phyloP scores from a whole-genome alignment of 2,113 vertebrate species.

The Pogona vitticeps region DNA sequence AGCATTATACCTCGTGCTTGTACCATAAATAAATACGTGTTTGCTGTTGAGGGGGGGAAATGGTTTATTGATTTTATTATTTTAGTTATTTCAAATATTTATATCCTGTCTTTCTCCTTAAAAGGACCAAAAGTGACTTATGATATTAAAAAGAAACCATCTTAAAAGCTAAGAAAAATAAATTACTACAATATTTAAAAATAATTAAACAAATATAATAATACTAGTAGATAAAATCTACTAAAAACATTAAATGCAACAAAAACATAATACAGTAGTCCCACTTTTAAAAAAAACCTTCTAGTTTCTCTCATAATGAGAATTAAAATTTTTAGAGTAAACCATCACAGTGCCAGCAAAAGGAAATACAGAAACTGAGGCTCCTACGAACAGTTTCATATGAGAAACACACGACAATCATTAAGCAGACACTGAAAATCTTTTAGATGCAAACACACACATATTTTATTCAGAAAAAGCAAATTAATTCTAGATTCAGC shows the following conservation, averaged over 20 bases:
- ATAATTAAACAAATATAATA: too few relatives aligned
- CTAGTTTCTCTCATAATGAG: too few relatives aligned
- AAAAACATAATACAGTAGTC: background rate
- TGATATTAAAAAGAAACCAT: too few relatives aligned
- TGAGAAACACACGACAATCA: background rate
- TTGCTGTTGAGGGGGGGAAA: slow-evolving; percentile 80
- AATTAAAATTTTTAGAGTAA: background rate
- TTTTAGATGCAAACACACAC: background rate
- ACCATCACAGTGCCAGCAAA: background rate
- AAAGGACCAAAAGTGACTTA: too few relatives aligned
- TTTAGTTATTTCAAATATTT: too few relatives aligned
- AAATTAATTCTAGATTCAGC: background rate
- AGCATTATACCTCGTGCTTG: slow-evolving; percentile 97
- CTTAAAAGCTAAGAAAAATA: too few relatives aligned
- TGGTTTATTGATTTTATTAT: too few relatives aligned
- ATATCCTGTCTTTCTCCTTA: too few relatives aligned
- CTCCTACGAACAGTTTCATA: background rate
- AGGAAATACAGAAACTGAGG: background rate
- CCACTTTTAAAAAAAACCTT: too few relatives aligned
- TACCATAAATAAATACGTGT: slow-evolving; percentile 97
- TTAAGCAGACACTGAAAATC: background rate
- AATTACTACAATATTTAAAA: too few relatives aligned
- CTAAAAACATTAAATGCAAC: too few relatives aligned
- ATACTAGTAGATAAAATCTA: too few relatives aligned
- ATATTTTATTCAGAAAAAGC: background rate